Evolutionary conservation across 2,888 invertebrate genomes (phyloP).

Genomic region (Philereme transversata): DNA sequence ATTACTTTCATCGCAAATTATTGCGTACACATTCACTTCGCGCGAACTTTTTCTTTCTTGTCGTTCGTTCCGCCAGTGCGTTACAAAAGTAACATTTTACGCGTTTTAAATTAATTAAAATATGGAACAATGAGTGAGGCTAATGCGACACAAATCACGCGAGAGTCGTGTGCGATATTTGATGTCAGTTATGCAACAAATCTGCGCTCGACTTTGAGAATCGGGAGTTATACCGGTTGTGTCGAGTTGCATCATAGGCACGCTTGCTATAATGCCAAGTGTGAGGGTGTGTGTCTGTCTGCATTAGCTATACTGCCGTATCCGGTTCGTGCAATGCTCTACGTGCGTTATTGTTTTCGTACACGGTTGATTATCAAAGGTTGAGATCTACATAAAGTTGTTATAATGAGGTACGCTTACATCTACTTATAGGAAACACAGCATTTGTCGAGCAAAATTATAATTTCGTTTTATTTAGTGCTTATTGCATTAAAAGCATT

Average conservation of each 20-base stretch:
- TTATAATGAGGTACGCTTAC: too few relatives aligned
- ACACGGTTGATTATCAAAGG: constrained; percentile 8
- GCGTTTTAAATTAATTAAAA: constrained; percentile 39
- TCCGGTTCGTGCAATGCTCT: constrained; percentile 30
- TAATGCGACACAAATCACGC: constrained; percentile 42
- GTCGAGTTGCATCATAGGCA: constrained; percentile 54
- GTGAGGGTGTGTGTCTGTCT: constrained; percentile 39
- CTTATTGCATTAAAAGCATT: too few relatives aligned
- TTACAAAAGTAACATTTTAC: constrained; percentile 28
- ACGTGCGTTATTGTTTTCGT: constrained; percentile 28
- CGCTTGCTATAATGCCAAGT: constrained; percentile 40
- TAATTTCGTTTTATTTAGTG: too few relatives aligned
- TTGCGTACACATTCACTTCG: constrained; percentile 33
- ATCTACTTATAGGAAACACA: too few relatives aligned
- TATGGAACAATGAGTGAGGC: constrained; percentile 43
- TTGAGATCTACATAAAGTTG: background rate
- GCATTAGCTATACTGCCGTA: constrained; percentile 40
- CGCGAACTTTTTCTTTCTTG: constrained; percentile 34
- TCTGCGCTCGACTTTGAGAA: constrained; percentile 44
- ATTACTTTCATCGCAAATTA: constrained; percentile 37
- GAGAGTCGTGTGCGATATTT: constrained; percentile 41
- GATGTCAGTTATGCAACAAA: constrained; percentile 43
- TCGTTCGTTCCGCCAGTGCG: constrained; percentile 33
- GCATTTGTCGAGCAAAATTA: too few relatives aligned
- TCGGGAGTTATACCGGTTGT: constrained; percentile 50